Evolutionary conservation across 2,888 invertebrate genomes (phyloP).

Genomic region (Ligdia adustata): DNA sequence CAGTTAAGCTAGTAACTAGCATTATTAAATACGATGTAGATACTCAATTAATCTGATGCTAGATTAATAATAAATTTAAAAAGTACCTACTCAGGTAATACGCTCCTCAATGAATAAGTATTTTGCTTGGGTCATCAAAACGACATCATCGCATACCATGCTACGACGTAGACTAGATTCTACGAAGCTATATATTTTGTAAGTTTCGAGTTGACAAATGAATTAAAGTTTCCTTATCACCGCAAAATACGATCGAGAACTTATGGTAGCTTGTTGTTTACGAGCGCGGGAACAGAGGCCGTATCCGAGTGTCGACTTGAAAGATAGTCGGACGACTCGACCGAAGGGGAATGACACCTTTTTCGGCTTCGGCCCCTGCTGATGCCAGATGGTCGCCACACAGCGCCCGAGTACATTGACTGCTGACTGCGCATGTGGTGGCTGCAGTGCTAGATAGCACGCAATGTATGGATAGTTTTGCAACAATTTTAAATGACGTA

Average conservation of each 20-base stretch:
- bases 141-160: too few species aligned
- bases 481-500: conserved; percentile 3
- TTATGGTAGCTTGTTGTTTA: conserved; percentile 45
- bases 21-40: too few species aligned
- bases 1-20: too few species aligned
- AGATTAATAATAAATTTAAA: too few species aligned
- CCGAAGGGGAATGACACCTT: conserved; percentile 61
- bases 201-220: neutral
- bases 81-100: too few species aligned
- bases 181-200: too few species aligned
- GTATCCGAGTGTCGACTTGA: conserved; percentile 49
- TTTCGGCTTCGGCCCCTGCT: conserved; percentile 53
- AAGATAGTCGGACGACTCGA: conserved; percentile 49
- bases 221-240: too few species aligned
- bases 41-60: too few species aligned
- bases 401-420: conserved; percentile 40
- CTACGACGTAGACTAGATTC: too few species aligned
- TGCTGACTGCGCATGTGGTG: conserved; percentile 5
- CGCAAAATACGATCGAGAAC: too few species aligned
- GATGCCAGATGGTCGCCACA: conserved; percentile 52
- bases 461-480: conserved; percentile 35
- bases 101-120: too few species aligned
- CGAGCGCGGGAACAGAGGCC: conserved; percentile 42
- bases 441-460: conserved; percentile 4
- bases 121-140: too few species aligned